A percentile compares a stretch with the other conserved stretches of the same genome.
These are phyloP conservation scores for Tychaedon coryphoeus DNA, from an alignment of 2,113 vertebrate species.

Conservation along the genomic window DNA sequence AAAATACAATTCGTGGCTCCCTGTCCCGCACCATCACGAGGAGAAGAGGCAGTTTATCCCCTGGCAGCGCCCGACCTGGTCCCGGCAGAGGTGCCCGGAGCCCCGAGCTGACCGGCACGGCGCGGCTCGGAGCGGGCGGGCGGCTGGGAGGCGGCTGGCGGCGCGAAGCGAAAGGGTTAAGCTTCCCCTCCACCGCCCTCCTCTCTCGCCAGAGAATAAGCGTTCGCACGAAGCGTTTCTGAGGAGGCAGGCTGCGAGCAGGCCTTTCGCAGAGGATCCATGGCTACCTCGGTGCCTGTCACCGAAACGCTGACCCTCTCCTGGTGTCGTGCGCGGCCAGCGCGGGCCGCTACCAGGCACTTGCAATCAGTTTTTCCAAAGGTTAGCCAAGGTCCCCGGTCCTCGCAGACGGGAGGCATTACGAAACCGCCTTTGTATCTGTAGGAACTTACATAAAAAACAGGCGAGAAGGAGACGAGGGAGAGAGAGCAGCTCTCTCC, in stretches of 20 bases:
- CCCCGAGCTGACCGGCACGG: not conserved
- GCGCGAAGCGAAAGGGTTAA: conserved; percentile 41
- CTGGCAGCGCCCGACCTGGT: not conserved
- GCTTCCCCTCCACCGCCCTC: conserved; percentile 35
- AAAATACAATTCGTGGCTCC: not conserved
- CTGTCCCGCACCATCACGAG: not conserved
- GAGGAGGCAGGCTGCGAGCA: conserved; percentile 62
- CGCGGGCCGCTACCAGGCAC: conserved; percentile 48
- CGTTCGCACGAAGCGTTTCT: conserved; percentile 52
- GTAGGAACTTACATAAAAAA: not conserved
- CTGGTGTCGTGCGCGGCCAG: conserved; percentile 21
- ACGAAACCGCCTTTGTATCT: conserved; percentile 66
- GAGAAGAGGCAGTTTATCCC: not conserved
- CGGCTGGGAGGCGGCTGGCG: not conserved
- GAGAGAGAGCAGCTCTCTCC: not conserved
- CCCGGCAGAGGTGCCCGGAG: not conserved
- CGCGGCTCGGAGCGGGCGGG: not conserved
- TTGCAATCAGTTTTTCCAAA: conserved; percentile 66
- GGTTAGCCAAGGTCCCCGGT: conserved; percentile 72
- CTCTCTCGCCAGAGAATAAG: conserved; percentile 47
- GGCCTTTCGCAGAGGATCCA: conserved; percentile 59
- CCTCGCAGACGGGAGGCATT: conserved; percentile 65
- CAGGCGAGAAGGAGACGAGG: not conserved
- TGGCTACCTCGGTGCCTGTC: conserved; percentile 66
- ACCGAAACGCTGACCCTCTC: conserved; percentile 38